Conservation (phyloP, 2,888 invertebrate species). For the Amiota mariae region DNA sequence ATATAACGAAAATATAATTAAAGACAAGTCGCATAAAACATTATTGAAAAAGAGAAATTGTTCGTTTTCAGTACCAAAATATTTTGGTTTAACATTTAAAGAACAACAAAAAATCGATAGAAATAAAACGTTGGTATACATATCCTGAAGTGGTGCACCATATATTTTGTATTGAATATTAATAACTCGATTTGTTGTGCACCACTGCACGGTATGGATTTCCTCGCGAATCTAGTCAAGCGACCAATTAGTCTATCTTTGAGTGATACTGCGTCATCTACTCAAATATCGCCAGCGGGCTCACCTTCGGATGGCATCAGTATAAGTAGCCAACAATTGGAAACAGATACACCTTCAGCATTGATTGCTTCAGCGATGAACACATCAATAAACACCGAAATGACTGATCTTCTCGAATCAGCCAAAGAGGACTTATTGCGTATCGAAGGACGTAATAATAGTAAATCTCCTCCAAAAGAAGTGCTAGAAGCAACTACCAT, state of each 20-base stretch:
- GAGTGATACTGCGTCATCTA: constrained; percentile 37
- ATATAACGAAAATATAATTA: neutral
- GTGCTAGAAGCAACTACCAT: constrained; percentile 19
- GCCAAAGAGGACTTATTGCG: constrained; percentile 45
- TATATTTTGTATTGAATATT: too few relatives aligned
- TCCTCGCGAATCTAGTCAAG: constrained; percentile 71
- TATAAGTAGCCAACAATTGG: constrained; percentile 8
- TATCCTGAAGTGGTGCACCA: neutral
- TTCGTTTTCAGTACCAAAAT: neutral
- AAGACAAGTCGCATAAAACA: constrained; percentile 23
- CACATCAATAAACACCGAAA: constrained; percentile 40
- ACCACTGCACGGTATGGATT: constrained; percentile 62
- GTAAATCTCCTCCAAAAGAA: constrained; percentile 15
- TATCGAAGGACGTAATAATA: constrained; percentile 44
- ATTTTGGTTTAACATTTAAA: constrained; percentile 18
- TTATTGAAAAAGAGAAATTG: neutral
- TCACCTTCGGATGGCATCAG: neutral
- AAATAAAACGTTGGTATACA: neutral
- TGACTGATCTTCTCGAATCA: constrained; percentile 48
- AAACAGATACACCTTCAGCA: constrained; percentile 2
- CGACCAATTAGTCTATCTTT: constrained; percentile 65
- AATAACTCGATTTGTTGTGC: too few relatives aligned
- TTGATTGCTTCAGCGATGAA: constrained; percentile 42
- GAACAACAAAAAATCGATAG: constrained; percentile 29
- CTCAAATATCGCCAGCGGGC: neutral